Conservation (phyloP, 1,140 invertebrate species). For the Dendrolimus punctatus region DNA sequence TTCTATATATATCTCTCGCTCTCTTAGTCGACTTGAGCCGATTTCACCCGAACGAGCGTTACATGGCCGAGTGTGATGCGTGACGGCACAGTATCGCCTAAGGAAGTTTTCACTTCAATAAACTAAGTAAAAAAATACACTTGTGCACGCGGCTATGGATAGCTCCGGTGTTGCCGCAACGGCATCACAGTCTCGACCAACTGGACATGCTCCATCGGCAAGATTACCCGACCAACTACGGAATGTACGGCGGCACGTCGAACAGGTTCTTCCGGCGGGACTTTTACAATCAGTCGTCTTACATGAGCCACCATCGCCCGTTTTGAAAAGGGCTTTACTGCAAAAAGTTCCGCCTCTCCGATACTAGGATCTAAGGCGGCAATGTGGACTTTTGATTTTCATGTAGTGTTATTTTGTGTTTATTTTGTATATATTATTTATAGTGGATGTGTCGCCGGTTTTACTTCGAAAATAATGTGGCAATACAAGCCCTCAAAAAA, state of each 20-base stretch:
- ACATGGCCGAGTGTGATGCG: too few relatives aligned
- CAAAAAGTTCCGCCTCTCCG: slow-evolving; percentile 62
- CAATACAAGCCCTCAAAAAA: neutral
- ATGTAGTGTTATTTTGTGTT: slow-evolving; percentile 23
- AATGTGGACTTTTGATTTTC: slow-evolving; percentile 29
- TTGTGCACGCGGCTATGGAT: slow-evolving; percentile 51
- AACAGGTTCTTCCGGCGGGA: slow-evolving; percentile 45
- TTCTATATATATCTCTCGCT: too few relatives aligned
- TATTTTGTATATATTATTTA: slow-evolving; percentile 12
- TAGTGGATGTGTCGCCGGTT: slow-evolving; percentile 22
- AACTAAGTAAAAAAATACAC: neutral
- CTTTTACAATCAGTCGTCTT: slow-evolving; percentile 43
- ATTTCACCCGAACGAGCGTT: too few relatives aligned
- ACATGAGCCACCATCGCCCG: slow-evolving; percentile 57
- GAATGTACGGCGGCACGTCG: slow-evolving; percentile 24
- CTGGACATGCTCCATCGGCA: slow-evolving; percentile 58
- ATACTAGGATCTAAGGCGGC: slow-evolving; percentile 51
- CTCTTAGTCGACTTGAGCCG: too few relatives aligned
- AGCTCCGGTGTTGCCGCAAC: slow-evolving; percentile 36
- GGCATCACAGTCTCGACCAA: slow-evolving; percentile 63
- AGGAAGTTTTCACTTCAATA: too few relatives aligned
- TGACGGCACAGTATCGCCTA: too few relatives aligned
- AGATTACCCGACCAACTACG: slow-evolving; percentile 41
- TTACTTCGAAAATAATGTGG: slow-evolving; percentile 1
- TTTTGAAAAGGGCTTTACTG: slow-evolving; percentile 69